Conservation (phyloP, 2,113 vertebrate genomes). For the Beaufortia kweichowensis region DNA sequence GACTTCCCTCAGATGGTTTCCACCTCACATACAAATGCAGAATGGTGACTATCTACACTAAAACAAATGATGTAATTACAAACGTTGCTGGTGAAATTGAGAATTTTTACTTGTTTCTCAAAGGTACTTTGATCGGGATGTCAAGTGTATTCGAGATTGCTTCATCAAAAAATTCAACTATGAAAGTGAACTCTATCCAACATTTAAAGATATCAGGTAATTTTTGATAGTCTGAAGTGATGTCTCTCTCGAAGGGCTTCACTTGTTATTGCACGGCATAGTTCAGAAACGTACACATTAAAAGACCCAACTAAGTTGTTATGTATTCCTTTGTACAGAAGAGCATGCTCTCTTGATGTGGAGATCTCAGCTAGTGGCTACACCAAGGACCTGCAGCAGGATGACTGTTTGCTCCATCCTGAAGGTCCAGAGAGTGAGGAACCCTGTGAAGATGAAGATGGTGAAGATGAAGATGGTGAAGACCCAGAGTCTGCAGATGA, state of each 20-base stretch:
- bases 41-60: slow-evolving; percentile 79
- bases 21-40: slow-evolving; percentile 90
- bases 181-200: slow-evolving; percentile 92
- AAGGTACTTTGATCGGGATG: slow-evolving; percentile 98
- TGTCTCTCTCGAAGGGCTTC: no score
- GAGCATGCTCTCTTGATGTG: slow-evolving; percentile 82
- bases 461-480: slow-evolving; percentile 57
- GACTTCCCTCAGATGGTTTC: slow-evolving; percentile 99
- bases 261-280: no score
- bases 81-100: background rate
- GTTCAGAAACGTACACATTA: no score
- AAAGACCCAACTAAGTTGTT: background rate
- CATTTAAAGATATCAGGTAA: slow-evolving; percentile 89
- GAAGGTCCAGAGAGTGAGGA: slow-evolving; percentile 70
- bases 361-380: slow-evolving; percentile 92
- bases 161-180: slow-evolving; percentile 87
- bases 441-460: slow-evolving; percentile 56
- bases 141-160: slow-evolving; percentile 91
- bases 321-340: slow-evolving; percentile 65
- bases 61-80: background rate
- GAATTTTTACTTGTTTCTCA: background rate
- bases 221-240: slow-evolving; percentile 2
- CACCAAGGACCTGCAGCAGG: slow-evolving; percentile 84
- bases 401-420: slow-evolving; percentile 78
- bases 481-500: slow-evolving; percentile 38